Evolutionary conservation across 2,113 vertebrate species (phyloP), one percentile per base, ranked within the genome.

Genomic region (Nerophis lumbriciformis): DNA sequence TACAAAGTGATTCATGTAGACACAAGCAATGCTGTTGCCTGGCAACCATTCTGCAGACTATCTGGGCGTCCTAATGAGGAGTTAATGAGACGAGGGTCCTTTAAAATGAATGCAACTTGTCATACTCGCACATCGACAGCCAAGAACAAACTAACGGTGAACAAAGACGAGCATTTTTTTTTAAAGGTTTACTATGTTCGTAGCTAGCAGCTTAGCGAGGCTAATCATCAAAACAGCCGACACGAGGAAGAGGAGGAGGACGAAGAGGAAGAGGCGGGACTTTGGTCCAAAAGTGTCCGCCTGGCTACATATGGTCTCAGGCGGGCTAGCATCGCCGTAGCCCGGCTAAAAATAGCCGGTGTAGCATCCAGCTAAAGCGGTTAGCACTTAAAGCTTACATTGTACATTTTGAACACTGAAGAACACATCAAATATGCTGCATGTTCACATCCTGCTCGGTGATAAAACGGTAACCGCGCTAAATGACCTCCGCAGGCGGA

Each of bases 301-400:
- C 73, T 71, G 78, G 78, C 85, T 88, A 83, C 82, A 81, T 87
- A 86, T 86, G 87, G 84, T 86, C 79, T 77, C 79, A 68, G 72
- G 68, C 71, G 76, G 69, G 82, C 87, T 88, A 65, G 79, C 87
- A 85, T 80, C 80, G 36, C 64, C 88, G 90, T 72, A 79, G 73
- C 52, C 50, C 5, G 21, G 83, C 92, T 95, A 96, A 94, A 94
- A 94, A 96, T 95, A 97, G 91, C 79, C 11, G 36, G 65, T 72
- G 78, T 75, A 77, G 78, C 39, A 54, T 60, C 66, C 2, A 72
- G 16, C 73, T 82, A 77, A 84, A 59, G 57, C 55, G 59, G 82
- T 85, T 87, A 6, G 38, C 28, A 28, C 28, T 3, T 28, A 28
- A 3, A 28, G 28, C 3, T 28, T 0, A 28, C 19, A 28, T 28